Base-by-base conservation (phyloP, 1,140 invertebrate genomes). In the Drosophila cardini region DNA sequence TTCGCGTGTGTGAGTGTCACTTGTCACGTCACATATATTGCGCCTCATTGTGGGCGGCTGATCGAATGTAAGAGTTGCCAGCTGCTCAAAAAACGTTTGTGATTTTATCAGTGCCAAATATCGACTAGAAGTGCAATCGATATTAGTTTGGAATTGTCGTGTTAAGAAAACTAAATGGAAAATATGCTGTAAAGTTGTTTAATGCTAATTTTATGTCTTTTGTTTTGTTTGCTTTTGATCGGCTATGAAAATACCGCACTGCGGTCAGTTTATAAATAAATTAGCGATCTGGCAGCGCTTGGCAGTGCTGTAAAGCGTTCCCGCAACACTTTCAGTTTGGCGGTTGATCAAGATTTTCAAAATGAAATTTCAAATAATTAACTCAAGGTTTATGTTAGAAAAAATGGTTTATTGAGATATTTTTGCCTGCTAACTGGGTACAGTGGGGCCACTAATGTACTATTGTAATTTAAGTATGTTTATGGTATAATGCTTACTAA, bases 361-460 rank as follows among this genome's bases (percentile, higher is more conserved):
- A 60, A n/a, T 11, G 38, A 32, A 2, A 6, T 48, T 9, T 13
- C 8, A 18, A 60, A 18, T 60, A n/a, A 16, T 15, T 15, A 15
- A 6, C 8, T 10, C 7, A 38, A 34, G n/a, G 11, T 4, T 48
- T 76, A 75, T 85, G 82, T 86, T 86, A 86, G 79, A 86, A 86
- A 87, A 86, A 79, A 68, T 76, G 75, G 52, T 86, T 86, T 86
- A 86, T 86, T 86, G 83, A 86, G 83, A 86, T 87, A 82, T 86
- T 82, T 78, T 72, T 78, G 43, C 82, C 75, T 65, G 75, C 72
- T 67, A 72, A 75, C 75, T 86, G 78, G 78, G 83, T 86, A 87
- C 84, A 76, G 83, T 87, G 83, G 83, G 78, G 64, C 73, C 68
- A 79, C 78, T 82, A 74, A 36, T 43, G 40, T 32, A 61, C 48